phyloP scores from a whole-genome alignment of 1,140 invertebrate genomes.

The Fopius arisanus region DNA sequence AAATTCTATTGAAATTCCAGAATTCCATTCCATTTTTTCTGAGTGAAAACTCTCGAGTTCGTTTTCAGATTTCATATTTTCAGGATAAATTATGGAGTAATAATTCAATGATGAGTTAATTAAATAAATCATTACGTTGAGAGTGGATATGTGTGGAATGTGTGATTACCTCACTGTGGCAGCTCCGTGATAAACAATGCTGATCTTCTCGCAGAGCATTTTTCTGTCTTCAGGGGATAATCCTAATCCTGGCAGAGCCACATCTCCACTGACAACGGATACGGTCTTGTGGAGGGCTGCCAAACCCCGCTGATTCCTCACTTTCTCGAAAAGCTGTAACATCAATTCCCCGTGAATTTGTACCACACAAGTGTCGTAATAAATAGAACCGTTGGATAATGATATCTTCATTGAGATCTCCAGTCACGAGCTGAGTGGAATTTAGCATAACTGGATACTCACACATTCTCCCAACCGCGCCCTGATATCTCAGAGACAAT shows the following conservation, averaged over 20 bases:
- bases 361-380: not conserved
- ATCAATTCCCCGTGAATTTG: not conserved
- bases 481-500: not conserved
- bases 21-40: not conserved
- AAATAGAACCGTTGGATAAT: not conserved
- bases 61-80: too few species aligned
- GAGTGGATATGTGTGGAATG: too few species aligned
- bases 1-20: slow-evolving; percentile 2
- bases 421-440: not conserved
- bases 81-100: too few species aligned
- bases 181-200: slow-evolving; percentile 89
- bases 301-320: slow-evolving; percentile 70
- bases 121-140: too few species aligned
- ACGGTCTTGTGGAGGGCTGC: slow-evolving; percentile 72
- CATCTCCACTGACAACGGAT: slow-evolving; percentile 79
- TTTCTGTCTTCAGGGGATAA: slow-evolving; percentile 75
- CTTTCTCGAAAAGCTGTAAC: slow-evolving; percentile 77
- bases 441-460: not conserved
- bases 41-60: too few species aligned
- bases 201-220: slow-evolving; percentile 74
- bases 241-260: slow-evolving; percentile 76
- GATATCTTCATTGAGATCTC: not conserved
- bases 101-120: too few species aligned
- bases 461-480: not conserved
- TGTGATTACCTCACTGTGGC: slow-evolving; percentile 83